These are phyloP conservation scores for Pheosia gnoma DNA, from an alignment of 2,888 invertebrate species.

Conservation along the genomic window DNA sequence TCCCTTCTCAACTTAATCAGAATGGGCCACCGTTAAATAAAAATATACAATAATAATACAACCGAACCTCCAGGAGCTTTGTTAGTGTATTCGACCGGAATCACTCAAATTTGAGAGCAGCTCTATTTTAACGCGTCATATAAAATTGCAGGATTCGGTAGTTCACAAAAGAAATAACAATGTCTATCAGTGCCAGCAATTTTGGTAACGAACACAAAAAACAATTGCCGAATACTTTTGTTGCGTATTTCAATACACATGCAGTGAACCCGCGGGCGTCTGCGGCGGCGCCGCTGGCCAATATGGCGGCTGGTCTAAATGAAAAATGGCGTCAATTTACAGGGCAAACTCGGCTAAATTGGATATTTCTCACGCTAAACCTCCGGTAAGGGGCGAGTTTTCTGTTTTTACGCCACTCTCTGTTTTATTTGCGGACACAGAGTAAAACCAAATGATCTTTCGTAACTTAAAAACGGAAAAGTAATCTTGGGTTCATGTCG, in stretches of 20 bases:
- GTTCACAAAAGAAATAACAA: too few species aligned
- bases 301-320: constrained; percentile 67
- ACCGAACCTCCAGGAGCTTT: too few species aligned
- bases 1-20: too few species aligned
- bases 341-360: constrained; percentile 78
- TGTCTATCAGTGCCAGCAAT: not conserved
- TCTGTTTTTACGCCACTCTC: constrained; percentile 49
- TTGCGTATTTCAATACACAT: not conserved
- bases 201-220: not conserved
- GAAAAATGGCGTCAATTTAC: constrained; percentile 80
- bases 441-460: constrained; percentile 33
- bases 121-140: too few species aligned
- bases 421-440: constrained; percentile 30
- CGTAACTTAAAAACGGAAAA: constrained; percentile 20
- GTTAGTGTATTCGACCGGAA: too few species aligned
- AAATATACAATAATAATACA: too few species aligned
- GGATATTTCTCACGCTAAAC: constrained; percentile 77
- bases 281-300: constrained; percentile 56
- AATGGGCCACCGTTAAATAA: too few species aligned
- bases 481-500: constrained; percentile 16
- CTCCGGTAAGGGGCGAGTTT: constrained; percentile 51
- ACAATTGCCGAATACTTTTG: constrained; percentile 2
- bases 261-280: constrained; percentile 10
- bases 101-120: too few species aligned
- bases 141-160: too few species aligned